Evolutionary conservation across 1,140 invertebrate species (phyloP).

Genomic region (Akabosia matsudoensis): DNA sequence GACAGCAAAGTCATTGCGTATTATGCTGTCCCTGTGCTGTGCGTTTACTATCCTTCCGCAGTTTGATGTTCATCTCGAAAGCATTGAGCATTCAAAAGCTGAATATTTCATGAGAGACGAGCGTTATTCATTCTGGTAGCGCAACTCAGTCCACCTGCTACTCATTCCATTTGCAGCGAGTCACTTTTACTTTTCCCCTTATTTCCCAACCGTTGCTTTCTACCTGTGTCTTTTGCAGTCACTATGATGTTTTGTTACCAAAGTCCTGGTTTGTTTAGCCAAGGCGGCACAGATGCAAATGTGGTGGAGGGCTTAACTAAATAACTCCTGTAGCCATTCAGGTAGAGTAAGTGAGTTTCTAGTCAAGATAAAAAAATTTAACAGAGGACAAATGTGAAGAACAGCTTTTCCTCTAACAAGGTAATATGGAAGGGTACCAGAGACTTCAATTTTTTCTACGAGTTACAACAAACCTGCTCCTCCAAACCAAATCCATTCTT

Average conservation of each 20-base stretch:
- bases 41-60: too few relatives aligned
- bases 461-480: not conserved
- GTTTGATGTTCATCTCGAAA: not conserved
- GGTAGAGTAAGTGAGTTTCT: too few relatives aligned
- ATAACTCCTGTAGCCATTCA: not conserved
- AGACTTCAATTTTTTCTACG: not conserved
- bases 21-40: too few relatives aligned
- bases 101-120: slow-evolving; percentile 22
- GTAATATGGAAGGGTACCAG: too few relatives aligned
- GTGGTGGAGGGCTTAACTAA: not conserved
- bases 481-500: too few relatives aligned
- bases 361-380: too few relatives aligned
- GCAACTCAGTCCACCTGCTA: not conserved
- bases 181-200: not conserved
- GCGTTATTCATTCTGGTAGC: slow-evolving; percentile 12
- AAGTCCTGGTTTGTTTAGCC: not conserved
- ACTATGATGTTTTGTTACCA: not conserved
- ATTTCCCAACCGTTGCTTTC: not conserved
- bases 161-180: not conserved
- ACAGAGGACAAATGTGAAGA: not conserved
- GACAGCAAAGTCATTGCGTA: too few relatives aligned
- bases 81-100: not conserved
- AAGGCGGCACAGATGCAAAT: not conserved
- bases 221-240: not conserved
- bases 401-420: not conserved